Conservation (phyloP, 1,140 invertebrate species). For the Drosophila athabasca region DNA sequence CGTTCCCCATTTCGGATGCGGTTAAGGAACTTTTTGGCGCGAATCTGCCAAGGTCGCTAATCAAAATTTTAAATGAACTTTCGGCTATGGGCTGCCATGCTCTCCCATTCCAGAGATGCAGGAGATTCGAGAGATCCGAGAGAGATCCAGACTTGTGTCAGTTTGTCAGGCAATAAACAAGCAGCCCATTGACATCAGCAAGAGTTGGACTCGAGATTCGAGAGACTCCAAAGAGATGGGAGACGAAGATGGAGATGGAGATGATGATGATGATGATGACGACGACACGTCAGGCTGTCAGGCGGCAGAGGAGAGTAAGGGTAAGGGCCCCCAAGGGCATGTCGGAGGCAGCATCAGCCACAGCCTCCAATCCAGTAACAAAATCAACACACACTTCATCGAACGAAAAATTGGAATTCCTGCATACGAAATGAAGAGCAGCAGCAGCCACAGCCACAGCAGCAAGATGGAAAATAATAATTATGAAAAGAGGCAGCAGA, state of each 20-base stretch:
- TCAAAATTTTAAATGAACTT: constrained; percentile 78
- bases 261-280: constrained; percentile 38
- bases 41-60: constrained; percentile 56
- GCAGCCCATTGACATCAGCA: constrained; percentile 67
- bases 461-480: constrained; percentile 65
- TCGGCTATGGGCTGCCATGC: constrained; percentile 35
- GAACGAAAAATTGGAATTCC: constrained; percentile 82
- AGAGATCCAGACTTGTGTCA: constrained; percentile 53
- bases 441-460: constrained; percentile 1
- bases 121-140: not conserved
- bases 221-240: not conserved
- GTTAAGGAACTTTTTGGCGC: constrained; percentile 45
- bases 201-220: constrained; percentile 23
- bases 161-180: constrained; percentile 78
- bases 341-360: constrained; percentile 41
- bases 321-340: constrained; percentile 61
- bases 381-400: constrained; percentile 81
- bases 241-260: constrained; percentile 6
- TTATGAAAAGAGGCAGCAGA: constrained; percentile 37
- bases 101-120: not conserved
- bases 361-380: constrained; percentile 50
- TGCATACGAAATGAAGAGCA: constrained; percentile 78
- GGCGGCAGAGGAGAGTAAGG: constrained; percentile 26
- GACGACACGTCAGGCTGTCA: constrained; percentile 75
- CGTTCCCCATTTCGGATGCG: constrained; percentile 23